Base-by-base conservation (phyloP, 2,888 invertebrate genomes). In the Drosophila emarginata region DNA sequence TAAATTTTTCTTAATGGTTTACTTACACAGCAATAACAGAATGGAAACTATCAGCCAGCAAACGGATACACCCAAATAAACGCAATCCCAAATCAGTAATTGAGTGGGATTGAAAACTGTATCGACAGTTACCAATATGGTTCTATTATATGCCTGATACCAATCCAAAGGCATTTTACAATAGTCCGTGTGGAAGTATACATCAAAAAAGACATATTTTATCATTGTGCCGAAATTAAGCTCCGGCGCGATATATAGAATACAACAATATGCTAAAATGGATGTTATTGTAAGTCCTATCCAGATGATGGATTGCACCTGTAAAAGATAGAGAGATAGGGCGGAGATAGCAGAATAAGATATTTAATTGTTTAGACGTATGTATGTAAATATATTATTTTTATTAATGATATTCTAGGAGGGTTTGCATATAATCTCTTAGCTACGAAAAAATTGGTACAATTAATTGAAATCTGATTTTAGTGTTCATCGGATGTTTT, bases 241-340 rank as follows among this genome's bases (percentile, higher is more conserved):
- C 0, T 32, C 0, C 2, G 70, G 11, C 2, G 78, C 66, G n/a
- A 90, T 79, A 15, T 82, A 78, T 37, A 92, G 73, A 7, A 87
- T 69, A 66, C 92, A 91, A 54, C 80, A 89, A 67, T 91, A 91
- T 9, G 92, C 86, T 28, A 92, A 60, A 40, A 92, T 91, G 1
- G 91, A 91, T n/a, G 89, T 83, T 23, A 92, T 80, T 7, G 91
- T 89, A 37, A 92, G 76, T 21, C 87, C 89, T 4, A 92, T 90
- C 92, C 92, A 92, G 65, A 85, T 78, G 45, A 91, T 54, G 6
- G 91, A 88, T 82, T 92, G 92, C 11, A 89, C 58, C 92, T 92
- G 67, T 36, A 78, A 64, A 11, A 15, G 7, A 45, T 11, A 6
- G 21, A 14, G 4, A 51, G 1, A 32, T 9, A 32, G n/a, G n/a